Conservation (phyloP, 2,888 invertebrate species). For the Coleophora flavipennella region DNA sequence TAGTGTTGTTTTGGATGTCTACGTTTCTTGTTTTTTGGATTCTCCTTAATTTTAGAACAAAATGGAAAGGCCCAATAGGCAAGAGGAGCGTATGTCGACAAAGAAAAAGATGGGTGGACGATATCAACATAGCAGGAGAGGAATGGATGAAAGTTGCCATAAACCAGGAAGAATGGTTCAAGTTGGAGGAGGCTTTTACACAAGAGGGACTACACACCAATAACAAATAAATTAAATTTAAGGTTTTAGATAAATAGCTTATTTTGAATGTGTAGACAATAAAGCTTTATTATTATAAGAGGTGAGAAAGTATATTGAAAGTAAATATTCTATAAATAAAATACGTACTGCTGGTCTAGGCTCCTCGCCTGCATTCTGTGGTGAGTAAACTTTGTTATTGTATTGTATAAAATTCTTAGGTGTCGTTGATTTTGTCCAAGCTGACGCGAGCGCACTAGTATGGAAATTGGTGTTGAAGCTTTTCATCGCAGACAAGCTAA, state of each 20-base stretch:
- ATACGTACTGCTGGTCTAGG: slow-evolving; percentile 86
- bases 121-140: no score
- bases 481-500: slow-evolving; percentile 12
- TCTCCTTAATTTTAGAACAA: no score
- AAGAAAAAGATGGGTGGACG: no score
- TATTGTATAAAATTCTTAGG: slow-evolving; percentile 75
- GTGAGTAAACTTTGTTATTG: slow-evolving; percentile 86
- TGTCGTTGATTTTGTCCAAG: slow-evolving; percentile 42
- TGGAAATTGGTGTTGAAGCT: slow-evolving; percentile 28
- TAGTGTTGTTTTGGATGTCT: no score
- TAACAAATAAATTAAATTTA: not conserved
- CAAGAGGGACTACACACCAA: no score
- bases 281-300: not conserved
- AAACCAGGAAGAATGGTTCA: no score
- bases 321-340: not conserved
- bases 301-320: no score
- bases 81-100: no score
- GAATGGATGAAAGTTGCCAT: no score
- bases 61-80: no score
- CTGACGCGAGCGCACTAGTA: slow-evolving; percentile 32
- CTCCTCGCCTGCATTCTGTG: slow-evolving; percentile 81
- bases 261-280: not conserved
- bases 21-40: no score
- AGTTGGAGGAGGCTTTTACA: no score
- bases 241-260: not conserved